Conservation (phyloP, 2,113 vertebrate species). For the Semicossyphus pulcher region DNA sequence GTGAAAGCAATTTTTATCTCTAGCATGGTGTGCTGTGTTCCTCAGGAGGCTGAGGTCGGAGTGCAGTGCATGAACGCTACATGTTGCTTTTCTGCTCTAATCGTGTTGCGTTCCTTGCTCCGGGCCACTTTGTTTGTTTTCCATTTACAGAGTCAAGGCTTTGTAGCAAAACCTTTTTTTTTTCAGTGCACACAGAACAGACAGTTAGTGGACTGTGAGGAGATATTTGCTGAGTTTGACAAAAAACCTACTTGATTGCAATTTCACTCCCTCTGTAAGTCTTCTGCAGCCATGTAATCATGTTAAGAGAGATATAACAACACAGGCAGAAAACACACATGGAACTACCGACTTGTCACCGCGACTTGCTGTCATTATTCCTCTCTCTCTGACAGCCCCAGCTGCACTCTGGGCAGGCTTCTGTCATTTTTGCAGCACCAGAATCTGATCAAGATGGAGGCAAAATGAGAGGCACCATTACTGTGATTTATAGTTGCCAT, state of each 20-base stretch:
- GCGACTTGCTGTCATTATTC: conserved; percentile 25
- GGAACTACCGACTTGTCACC: conserved; percentile 28
- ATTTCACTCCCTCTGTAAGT: background rate
- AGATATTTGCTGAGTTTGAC: background rate
- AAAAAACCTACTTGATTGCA: background rate
- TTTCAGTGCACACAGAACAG: background rate
- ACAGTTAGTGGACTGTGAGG: background rate
- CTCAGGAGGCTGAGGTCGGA: background rate
- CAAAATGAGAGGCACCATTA: conserved; percentile 83
- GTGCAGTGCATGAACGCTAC: background rate
- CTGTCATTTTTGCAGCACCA: conserved; percentile 65
- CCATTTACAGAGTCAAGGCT: background rate
- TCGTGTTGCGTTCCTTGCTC: background rate
- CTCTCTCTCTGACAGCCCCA: conserved; percentile 28
- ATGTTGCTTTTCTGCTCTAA: background rate
- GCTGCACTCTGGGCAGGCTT: conserved; percentile 37
- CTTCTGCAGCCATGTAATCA: background rate
- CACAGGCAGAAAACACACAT: conserved; percentile 29
- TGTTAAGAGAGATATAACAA: conserved; percentile 9
- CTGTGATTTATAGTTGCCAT: conserved; percentile 86
- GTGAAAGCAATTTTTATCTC: background rate
- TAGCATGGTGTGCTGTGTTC: background rate
- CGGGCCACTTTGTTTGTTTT: background rate
- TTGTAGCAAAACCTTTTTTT: background rate
- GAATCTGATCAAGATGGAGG: conserved; percentile 85